phyloP scores from a whole-genome alignment of 2,888 invertebrate species.

The Apotomis betuletana region DNA sequence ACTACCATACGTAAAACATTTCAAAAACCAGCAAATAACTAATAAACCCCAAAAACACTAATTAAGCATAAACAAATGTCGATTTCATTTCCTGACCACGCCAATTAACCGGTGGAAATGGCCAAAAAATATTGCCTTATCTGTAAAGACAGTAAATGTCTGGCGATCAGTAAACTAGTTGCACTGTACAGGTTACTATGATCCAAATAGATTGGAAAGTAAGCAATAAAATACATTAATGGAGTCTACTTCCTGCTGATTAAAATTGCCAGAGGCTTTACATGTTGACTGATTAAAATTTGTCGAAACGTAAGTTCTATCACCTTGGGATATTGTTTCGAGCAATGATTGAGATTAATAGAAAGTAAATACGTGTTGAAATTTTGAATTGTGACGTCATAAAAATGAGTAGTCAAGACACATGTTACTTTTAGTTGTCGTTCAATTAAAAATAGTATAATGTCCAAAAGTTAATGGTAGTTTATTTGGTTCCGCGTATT shows the following conservation, averaged over 20 bases:
- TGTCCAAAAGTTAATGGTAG: too few relatives aligned
- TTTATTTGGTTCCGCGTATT: too few relatives aligned
- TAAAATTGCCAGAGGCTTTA: slow-evolving; percentile 37
- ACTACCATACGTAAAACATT: slow-evolving; percentile 4
- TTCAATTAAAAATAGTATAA: too few relatives aligned
- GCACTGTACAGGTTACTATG: slow-evolving; percentile 40
- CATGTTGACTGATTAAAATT: slow-evolving; percentile 34
- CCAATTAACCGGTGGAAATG: slow-evolving; percentile 37
- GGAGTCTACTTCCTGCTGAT: slow-evolving; percentile 38
- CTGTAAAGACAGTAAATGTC: slow-evolving; percentile 37
- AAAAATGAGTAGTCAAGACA: too few relatives aligned
- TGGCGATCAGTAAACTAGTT: slow-evolving; percentile 38
- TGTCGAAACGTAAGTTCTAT: slow-evolving; percentile 32
- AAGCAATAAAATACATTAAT: slow-evolving; percentile 41
- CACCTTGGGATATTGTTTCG: slow-evolving; percentile 16
- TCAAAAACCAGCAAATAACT: slow-evolving; percentile 18
- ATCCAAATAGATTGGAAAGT: slow-evolving; percentile 41
- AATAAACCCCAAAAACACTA: slow-evolving; percentile 28
- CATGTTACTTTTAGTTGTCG: too few relatives aligned
- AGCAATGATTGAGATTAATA: neutral
- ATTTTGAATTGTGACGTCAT: too few relatives aligned
- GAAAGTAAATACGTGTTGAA: too few relatives aligned
- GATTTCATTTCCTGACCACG: slow-evolving; percentile 40
- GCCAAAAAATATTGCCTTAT: slow-evolving; percentile 36
- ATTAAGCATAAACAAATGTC: slow-evolving; percentile 36